Conservation (phyloP, 2,797 vertebrate species). For the Enteromius argenteus region DNA sequence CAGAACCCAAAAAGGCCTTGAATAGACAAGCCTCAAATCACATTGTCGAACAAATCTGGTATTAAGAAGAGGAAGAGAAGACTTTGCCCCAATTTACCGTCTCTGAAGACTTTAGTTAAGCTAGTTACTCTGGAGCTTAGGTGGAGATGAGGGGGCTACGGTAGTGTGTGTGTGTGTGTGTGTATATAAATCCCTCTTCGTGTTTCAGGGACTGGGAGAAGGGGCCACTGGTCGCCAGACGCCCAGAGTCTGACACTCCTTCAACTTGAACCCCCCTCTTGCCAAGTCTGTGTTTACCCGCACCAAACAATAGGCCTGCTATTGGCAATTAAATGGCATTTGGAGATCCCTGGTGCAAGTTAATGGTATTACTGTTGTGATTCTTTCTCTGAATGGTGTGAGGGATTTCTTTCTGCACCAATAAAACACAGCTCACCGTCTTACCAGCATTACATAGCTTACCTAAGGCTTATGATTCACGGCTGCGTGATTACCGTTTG, state of each 20-base stretch:
- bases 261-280: constrained; percentile 76
- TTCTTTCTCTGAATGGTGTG: constrained; percentile 84
- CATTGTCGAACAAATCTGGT: constrained; percentile 99
- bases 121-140: constrained; percentile 98
- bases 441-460: constrained; percentile 87
- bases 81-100: constrained; percentile 99
- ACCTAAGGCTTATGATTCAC: constrained; percentile 86
- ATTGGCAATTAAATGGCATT: constrained; percentile 87
- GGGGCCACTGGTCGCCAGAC: constrained; percentile 80
- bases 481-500: constrained; percentile 83
- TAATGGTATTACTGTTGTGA: constrained; percentile 86
- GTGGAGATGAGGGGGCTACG: constrained; percentile 78
- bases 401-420: constrained; percentile 83
- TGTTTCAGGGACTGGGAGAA: constrained; percentile 76
- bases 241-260: constrained; percentile 80
- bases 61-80: constrained; percentile 91
- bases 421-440: constrained; percentile 85
- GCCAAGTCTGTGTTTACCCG: constrained; percentile 78
- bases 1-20: constrained; percentile 90
- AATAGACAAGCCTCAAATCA: constrained; percentile 99
- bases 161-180: constrained; percentile 52
- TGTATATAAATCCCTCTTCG: constrained; percentile 59
- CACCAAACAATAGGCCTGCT: constrained; percentile 82
- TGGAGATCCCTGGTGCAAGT: constrained; percentile 82
- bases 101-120: constrained; percentile 99